Conservation (phyloP, 2,888 invertebrate genomes). For the Sipha maydis region DNA sequence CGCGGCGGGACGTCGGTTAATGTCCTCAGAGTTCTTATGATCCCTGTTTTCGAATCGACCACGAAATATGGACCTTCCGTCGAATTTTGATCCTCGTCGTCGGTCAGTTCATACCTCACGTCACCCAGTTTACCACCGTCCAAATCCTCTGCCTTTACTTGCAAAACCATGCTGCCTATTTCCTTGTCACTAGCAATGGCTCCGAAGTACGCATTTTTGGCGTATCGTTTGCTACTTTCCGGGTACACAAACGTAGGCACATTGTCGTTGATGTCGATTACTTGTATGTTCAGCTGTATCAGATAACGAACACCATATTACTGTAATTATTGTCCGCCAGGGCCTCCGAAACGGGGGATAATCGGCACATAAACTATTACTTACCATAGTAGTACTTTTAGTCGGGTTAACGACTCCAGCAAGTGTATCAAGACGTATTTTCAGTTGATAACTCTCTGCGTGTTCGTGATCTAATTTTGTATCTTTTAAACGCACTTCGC, state of each 20-base stretch:
- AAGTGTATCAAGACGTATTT: constrained; percentile 81
- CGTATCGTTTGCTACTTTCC: constrained; percentile 73
- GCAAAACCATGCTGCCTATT: constrained; percentile 80
- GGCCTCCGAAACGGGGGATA: not conserved
- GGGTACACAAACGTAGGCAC: constrained; percentile 83
- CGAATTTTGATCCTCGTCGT: constrained; percentile 69
- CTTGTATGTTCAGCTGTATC: constrained; percentile 78
- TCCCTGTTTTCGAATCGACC: constrained; percentile 79
- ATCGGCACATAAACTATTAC: constrained; percentile 35
- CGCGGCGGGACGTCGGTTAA: constrained; percentile 76
- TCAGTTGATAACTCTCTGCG: constrained; percentile 77
- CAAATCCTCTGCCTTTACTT: constrained; percentile 86
- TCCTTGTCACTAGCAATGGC: constrained; percentile 78
- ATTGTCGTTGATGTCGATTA: constrained; percentile 91
- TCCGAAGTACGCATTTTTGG: constrained; percentile 74
- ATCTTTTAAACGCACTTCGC: constrained; percentile 79
- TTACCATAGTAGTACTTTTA: constrained; percentile 75
- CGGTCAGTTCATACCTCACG: constrained; percentile 74
- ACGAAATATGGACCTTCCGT: constrained; percentile 75
- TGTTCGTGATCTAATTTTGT: constrained; percentile 82
- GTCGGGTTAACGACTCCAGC: constrained; percentile 83
- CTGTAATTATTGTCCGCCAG: not conserved
- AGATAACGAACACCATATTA: not conserved
- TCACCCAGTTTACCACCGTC: constrained; percentile 87
- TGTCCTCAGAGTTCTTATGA: constrained; percentile 78